Evolutionary conservation across 2,888 invertebrate species (phyloP).

Genomic region (Tetranychus truncatus): DNA sequence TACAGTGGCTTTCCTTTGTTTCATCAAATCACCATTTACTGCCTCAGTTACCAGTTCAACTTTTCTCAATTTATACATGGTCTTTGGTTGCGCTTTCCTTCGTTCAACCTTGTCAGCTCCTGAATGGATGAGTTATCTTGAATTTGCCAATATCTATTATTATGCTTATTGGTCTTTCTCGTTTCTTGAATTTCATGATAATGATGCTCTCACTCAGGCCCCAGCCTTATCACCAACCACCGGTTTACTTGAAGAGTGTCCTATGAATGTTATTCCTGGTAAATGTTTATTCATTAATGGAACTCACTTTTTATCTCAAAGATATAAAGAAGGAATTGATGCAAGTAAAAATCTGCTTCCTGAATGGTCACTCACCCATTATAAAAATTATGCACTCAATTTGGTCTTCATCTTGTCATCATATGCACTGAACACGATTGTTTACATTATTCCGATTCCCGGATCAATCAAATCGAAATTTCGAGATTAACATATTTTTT

Average conservation of each 20-base stretch:
- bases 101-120: conserved; percentile 60
- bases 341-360: conserved; percentile 30
- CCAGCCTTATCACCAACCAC: conserved; percentile 26
- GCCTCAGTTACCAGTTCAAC: conserved; percentile 62
- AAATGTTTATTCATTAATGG: conserved; percentile 40
- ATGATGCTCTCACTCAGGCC: conserved; percentile 25
- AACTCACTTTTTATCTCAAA: conserved; percentile 49
- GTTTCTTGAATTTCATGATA: conserved; percentile 45
- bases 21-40: conserved; percentile 55
- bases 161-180: conserved; percentile 47
- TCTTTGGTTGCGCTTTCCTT: conserved; percentile 54
- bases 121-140: conserved; percentile 60
- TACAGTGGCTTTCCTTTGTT: conserved; percentile 57
- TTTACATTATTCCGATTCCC: conserved; percentile 67
- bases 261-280: conserved; percentile 29
- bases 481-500: conserved; percentile 42
- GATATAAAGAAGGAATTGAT: conserved; percentile 40
- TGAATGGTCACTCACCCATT: conserved; percentile 25
- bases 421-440: conserved; percentile 59
- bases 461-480: conserved; percentile 69
- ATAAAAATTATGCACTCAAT: conserved; percentile 52
- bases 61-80: conserved; percentile 46
- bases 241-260: conserved; percentile 20
- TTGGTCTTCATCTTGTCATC: conserved; percentile 64
- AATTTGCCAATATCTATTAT: conserved; percentile 56